These are phyloP conservation scores for Leucopsar rothschildi DNA, from an alignment of 2,113 vertebrate species.

Conservation along the genomic window DNA sequence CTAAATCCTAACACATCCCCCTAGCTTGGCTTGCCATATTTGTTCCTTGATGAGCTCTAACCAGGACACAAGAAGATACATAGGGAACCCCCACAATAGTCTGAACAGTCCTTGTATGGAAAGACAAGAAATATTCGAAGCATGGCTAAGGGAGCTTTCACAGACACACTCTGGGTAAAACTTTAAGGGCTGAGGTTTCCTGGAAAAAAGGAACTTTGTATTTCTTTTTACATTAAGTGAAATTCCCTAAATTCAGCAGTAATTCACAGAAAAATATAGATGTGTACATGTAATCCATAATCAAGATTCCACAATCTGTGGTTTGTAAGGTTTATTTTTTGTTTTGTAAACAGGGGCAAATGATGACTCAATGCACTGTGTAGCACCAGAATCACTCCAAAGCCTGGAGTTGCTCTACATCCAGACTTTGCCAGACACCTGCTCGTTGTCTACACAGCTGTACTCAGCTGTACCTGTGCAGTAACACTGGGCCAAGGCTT, in stretches of 20 bases:
- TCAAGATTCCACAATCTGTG: neutral
- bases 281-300: neutral
- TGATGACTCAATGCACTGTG: neutral
- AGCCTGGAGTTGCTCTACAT: neutral
- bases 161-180: neutral
- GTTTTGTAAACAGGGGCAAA: neutral
- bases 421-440: neutral
- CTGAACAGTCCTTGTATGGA: neutral
- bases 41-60: neutral
- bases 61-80: rapidly evolving
- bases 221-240: neutral
- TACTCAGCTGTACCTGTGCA: neutral
- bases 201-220: neutral
- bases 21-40: rapidly evolving
- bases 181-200: neutral
- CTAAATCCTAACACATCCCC: neutral
- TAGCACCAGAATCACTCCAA: neutral
- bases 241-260: neutral
- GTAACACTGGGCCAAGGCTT: neutral
- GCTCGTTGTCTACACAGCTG: neutral
- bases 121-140: neutral
- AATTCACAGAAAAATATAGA: neutral
- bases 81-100: neutral
- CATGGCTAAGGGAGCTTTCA: neutral
- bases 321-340: too few relatives aligned